These are phyloP conservation scores for Sander vitreus DNA, from an alignment of 2,113 vertebrate species.

Conservation along the genomic window DNA sequence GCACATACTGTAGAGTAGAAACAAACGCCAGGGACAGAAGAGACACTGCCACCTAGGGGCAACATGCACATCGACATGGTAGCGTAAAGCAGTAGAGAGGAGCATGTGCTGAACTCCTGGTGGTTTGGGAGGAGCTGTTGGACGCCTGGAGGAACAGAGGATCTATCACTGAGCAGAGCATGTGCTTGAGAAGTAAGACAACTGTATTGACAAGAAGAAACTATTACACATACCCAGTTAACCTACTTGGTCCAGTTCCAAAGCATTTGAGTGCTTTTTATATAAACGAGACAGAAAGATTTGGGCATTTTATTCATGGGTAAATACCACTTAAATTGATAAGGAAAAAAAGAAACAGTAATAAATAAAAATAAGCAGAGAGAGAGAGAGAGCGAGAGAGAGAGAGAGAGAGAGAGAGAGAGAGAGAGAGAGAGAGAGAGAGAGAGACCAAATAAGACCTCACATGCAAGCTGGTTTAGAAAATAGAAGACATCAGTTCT, in stretches of 20 bases:
- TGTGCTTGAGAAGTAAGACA: slow-evolving; percentile 80
- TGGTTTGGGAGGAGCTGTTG: slow-evolving; percentile 63
- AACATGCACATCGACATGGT: slow-evolving; percentile 80
- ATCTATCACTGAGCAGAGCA: slow-evolving; percentile 82
- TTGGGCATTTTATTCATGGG: slow-evolving; percentile 85
- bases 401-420: slow-evolving; percentile 70
- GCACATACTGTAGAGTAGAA: slow-evolving; percentile 37
- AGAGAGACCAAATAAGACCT: slow-evolving; percentile 74
- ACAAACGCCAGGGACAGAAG: slow-evolving; percentile 65
- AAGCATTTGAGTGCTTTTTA: slow-evolving; percentile 89
- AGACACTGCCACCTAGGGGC: slow-evolving; percentile 78
- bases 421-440: slow-evolving; percentile 68
- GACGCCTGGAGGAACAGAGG: slow-evolving; percentile 76
- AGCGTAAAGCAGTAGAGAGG: slow-evolving; percentile 58
- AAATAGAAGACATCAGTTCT: slow-evolving; percentile 57
- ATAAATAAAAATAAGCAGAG: slow-evolving; percentile 76
- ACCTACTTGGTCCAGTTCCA: slow-evolving; percentile 89
- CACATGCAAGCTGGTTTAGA: slow-evolving; percentile 76
- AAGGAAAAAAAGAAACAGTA: slow-evolving; percentile 61
- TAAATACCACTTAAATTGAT: slow-evolving; percentile 78
- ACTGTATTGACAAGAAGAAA: slow-evolving; percentile 85
- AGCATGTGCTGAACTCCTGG: slow-evolving; percentile 67
- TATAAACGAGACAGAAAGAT: slow-evolving; percentile 87
- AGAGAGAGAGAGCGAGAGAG: slow-evolving; percentile 64
- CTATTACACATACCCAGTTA: slow-evolving; percentile 87